Base-by-base conservation (phyloP, 2,797 vertebrate genomes). In the Notoglanidium macrostoma region DNA sequence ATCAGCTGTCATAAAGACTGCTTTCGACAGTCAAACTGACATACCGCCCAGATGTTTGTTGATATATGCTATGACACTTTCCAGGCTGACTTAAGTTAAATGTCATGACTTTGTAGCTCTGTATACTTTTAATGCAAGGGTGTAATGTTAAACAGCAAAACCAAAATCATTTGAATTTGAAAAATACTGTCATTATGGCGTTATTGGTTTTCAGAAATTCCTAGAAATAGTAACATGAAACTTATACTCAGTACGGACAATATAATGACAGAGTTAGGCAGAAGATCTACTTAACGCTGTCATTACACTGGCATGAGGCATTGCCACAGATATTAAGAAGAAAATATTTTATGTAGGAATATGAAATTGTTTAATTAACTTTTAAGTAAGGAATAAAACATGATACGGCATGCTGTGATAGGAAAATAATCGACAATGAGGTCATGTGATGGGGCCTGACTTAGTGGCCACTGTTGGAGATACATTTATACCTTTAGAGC, bases 191-290 rank as follows among this genome's bases (percentile, higher is more conserved):
- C 51, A 57, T 78, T 78, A 63, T 19, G 23, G 23, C 15, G 32
- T 40, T 5, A 7, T 11, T 9, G 21, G 21, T n/a, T 46, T 81
- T 81, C 23, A 61, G 14, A 81, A 81, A 63, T 81, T 17, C 57
- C 23, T 63, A n/a, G 57, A 81, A 81, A 63, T 44, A 57, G 10
- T 78, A n/a, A n/a, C 12, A 63, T n/a, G 55, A 81, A 78, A 78
- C 76, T 78, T 15, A 57, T 9, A 35, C 11, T 63, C 57, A 15
- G 1, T n/a, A 46, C 44, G 57, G 57, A 35, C 10, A 57, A 57
- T 35, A 11, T n/a, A 63, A 61, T 59, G 57, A n/a, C 57, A 44
- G 78, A 61, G 55, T 61, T 55, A 44, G 23, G 21, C 21, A 44
- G 32, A 44, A 59, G 11, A 15, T 8, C 55, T 44, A 46, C 26